Evolutionary conservation across 2,113 vertebrate species (phyloP), one percentile per base, ranked within the genome.

Genomic region (Hiodon tergisus): DNA sequence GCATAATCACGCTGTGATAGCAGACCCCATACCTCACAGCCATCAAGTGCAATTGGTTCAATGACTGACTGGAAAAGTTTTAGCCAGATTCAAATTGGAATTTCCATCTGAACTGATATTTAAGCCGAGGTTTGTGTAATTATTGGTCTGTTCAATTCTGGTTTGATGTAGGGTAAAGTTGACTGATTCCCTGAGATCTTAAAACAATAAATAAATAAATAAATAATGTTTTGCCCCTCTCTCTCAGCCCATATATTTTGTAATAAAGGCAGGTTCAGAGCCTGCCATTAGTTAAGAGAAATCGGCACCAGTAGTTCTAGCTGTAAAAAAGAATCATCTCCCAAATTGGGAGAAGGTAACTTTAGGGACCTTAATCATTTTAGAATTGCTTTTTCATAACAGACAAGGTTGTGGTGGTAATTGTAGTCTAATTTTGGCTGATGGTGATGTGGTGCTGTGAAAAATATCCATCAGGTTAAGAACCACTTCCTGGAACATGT

Each of bases 361-460:
- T 66, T 67, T 51, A 48, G 76, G 62, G 62, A 74, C 50, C 76
- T 60, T 69, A 69, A 69, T 73, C 71, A 78, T 73, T 62, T 73
- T 57, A 69, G 65, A 72, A 73, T 73, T 78, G 17, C 31, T 73
- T 66, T 73, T 77, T 67, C 69, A 67, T 78, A 78, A 78, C 68
- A 55, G 71, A 68, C 16, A 69, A 62, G 63, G 53, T 50, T 9
- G 50, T 55, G 53, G 72, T 67, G 61, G 65, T 72, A 67, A 72
- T 77, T 72, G 69, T 65, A 16, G 70, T 68, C 65, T 75, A 75
- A 75, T 75, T 75, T 75, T 75, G 65, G 76, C 76, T 50, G 46
- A 65, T 13, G 54, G 69, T 66, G 59, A 71, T 71, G 51, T 58
- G 59, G 61, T 13, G 13, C 75, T 6, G 13, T 71, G 75, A 55